Base-by-base conservation (phyloP, 2,888 invertebrate species). In the Sarcophaga subvicina region DNA sequence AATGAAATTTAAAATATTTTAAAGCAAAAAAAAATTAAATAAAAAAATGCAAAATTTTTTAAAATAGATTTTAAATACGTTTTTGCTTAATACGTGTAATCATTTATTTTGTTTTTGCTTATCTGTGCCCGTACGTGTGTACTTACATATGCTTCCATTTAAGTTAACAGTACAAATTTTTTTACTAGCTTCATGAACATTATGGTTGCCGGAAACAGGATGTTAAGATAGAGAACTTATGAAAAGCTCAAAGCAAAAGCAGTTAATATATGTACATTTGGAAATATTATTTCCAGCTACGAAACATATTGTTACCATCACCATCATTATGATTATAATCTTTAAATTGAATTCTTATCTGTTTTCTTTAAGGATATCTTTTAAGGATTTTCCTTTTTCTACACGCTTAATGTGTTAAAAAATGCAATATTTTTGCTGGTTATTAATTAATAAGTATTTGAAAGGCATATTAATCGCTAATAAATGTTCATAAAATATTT, bases 191-290 rank as follows among this genome's bases (percentile, higher is more conserved):
- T 90, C 85, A 87, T 85, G 49, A 8, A 37, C 60, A 70, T 69
- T 11, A 54, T 79, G 72, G 17, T 25, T 22, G 49, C 75, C 79
- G 73, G 86, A 79, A 82, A 86, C 72, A 79, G 86, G 86, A 86
- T 72, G 72, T 80, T 64, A 60, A 77, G 80, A 80, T 80, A 86
- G 59, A 77, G 45, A 59, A 77, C 25, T 62, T 72, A 47, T 45
- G 25, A 64, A 3, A 54, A 45, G 63, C 25, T 67, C 27, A 54
- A 20, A 83, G 67, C 20, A 45, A 10, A n/a, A n/a, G 2, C 37
- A 45, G 45, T 4, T 45, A 45, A 20, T 4, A 37, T 47, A n/a
- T n/a, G n/a, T n/a, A 45, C 20, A 45, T 12, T 17, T 54, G 54
- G 10, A 54, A 17, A 14, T 54, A 54, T 54, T 14, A 49, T 14